Percentiles rank a stretch among this genome's conserved stretches.
These are phyloP conservation scores for Agraylea sexmaculata DNA, from an alignment of 1,140 invertebrate species.

Conservation along the genomic window DNA sequence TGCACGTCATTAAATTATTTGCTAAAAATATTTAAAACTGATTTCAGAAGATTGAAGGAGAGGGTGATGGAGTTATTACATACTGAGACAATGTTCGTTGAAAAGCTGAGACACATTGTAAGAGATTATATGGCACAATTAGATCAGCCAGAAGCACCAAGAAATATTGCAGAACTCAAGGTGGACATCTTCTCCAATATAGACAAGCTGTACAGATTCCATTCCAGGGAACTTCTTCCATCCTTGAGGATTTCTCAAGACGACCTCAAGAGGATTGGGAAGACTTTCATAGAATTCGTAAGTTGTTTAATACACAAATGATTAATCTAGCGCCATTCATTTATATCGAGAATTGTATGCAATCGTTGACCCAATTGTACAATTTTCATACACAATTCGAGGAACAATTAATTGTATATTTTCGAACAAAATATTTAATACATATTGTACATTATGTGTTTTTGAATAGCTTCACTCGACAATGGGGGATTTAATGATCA, in stretches of 20 bases:
- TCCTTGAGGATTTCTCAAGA: conserved; percentile 33
- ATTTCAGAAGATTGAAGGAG: conserved; percentile 33
- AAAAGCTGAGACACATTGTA: conserved; percentile 33
- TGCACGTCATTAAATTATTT: not conserved
- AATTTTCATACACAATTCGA: too few species aligned
- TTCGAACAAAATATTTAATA: too few species aligned
- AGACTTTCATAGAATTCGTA: conserved; percentile 35
- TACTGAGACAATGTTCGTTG: conserved; percentile 37
- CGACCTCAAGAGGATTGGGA: conserved; percentile 35
- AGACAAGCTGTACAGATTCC: conserved; percentile 34
- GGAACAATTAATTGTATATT: too few species aligned
- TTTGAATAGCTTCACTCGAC: too few species aligned
- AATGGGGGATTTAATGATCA: too few species aligned
- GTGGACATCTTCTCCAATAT: conserved; percentile 37
- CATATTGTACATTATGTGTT: too few species aligned
- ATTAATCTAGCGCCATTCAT: too few species aligned
- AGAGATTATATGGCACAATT: conserved; percentile 37
- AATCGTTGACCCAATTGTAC: too few species aligned
- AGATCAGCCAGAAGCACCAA: conserved; percentile 25
- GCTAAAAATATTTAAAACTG: not conserved
- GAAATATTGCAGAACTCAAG: conserved; percentile 26
- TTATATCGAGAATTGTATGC: too few species aligned
- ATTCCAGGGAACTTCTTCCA: conserved; percentile 34
- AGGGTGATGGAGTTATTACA: conserved; percentile 36
- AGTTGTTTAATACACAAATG: too few species aligned